phyloP scores from a whole-genome alignment of 2,797 vertebrate genomes.

The Allobates femoralis region DNA sequence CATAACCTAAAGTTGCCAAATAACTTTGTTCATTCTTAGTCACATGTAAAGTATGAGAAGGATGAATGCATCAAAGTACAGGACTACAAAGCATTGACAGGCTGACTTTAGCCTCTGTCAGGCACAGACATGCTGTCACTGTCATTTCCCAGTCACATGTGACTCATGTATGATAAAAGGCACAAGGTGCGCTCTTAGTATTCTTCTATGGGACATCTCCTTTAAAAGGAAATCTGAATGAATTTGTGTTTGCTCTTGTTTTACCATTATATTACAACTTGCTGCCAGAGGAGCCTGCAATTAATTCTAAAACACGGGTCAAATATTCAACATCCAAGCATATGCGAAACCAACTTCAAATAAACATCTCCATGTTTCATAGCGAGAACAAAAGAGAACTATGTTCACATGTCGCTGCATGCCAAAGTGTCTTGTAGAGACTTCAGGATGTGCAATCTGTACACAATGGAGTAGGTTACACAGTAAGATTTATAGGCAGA shows the following conservation, averaged over 20 bases:
- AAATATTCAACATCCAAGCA: constrained; percentile 35
- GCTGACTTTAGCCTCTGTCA: neutral
- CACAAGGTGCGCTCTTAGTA: constrained; percentile 31
- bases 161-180: constrained; percentile 39
- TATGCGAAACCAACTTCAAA: constrained; percentile 26
- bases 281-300: constrained; percentile 33
- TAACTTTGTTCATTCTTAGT: neutral
- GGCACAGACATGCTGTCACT: constrained; percentile 32
- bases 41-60: neutral
- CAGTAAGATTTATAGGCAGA: neutral
- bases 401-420: constrained; percentile 53
- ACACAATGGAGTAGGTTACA: neutral
- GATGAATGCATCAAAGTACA: neutral
- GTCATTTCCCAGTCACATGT: constrained; percentile 27
- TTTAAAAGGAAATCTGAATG: constrained; percentile 33
- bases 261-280: constrained; percentile 23
- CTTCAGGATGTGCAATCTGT: constrained; percentile 14
- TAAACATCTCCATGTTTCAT: constrained; percentile 31
- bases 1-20: neutral
- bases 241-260: constrained; percentile 34
- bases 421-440: constrained; percentile 38
- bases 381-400: constrained; percentile 37
- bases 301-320: constrained; percentile 46
- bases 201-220: constrained; percentile 26
- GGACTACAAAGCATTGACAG: neutral